Conservation (phyloP, 1,140 invertebrate genomes). For the Gyrodactylus bullatarudis region DNA sequence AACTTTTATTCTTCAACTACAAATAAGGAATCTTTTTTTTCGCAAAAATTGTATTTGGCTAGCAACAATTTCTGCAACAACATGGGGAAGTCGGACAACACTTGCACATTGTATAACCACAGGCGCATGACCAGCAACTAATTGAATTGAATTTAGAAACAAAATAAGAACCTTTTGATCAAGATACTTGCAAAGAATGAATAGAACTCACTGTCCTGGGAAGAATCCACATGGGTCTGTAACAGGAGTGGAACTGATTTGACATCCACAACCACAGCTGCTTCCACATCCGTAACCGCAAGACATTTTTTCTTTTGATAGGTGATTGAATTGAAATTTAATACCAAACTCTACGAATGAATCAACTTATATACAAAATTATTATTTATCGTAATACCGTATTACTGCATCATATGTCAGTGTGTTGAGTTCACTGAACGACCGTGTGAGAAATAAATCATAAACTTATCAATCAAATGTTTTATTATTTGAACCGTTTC, state of each 20-base stretch:
- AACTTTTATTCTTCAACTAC: too few relatives aligned
- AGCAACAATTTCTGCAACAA: background rate
- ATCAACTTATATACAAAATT: too few relatives aligned
- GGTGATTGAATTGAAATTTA: background rate
- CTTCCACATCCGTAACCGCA: background rate
- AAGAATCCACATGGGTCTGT: background rate
- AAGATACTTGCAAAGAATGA: too few relatives aligned
- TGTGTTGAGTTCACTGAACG: too few relatives aligned
- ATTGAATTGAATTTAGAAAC: background rate
- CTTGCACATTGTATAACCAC: background rate
- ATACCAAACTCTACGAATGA: background rate
- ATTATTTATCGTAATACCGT: too few relatives aligned
- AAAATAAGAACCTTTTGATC: background rate
- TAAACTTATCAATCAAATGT: too few relatives aligned
- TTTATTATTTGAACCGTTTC: too few relatives aligned
- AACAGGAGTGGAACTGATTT: background rate
- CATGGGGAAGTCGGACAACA: background rate
- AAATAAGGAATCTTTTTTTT: too few relatives aligned
- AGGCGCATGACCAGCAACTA: background rate
- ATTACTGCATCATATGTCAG: too few relatives aligned
- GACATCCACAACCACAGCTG: background rate
- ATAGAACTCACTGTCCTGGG: background rate
- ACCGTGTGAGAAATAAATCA: too few relatives aligned
- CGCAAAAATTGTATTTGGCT: too few relatives aligned
- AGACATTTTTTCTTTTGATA: background rate